Evolutionary conservation across 2,888 invertebrate species (phyloP).

Genomic region (Ennomos erosarius): DNA sequence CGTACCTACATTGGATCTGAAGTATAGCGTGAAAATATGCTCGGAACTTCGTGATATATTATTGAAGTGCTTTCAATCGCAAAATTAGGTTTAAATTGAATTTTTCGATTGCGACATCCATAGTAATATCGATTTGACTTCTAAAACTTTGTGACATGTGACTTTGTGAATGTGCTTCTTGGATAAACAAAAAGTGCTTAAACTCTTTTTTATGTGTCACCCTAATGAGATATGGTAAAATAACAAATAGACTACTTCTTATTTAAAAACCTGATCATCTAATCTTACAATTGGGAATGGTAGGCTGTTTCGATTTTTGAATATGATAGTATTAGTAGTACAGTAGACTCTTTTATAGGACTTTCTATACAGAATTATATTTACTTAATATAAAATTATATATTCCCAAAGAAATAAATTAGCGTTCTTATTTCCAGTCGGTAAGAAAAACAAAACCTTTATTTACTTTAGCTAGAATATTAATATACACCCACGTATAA

Average conservation of each 20-base stretch:
- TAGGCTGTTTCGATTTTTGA: no score
- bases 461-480: not conserved
- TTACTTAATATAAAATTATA: no score
- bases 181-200: not conserved
- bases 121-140: slow-evolving; percentile 9
- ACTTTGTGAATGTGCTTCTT: slow-evolving; percentile 24
- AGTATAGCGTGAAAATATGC: slow-evolving; percentile 66
- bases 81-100: slow-evolving; percentile 21
- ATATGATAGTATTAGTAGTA: no score
- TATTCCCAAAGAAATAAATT: no score
- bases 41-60: slow-evolving; percentile 48
- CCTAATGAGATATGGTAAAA: slow-evolving; percentile 37
- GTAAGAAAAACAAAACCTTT: slow-evolving; percentile 6
- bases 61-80: slow-evolving; percentile 36
- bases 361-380: no score
- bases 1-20: slow-evolving; percentile 69
- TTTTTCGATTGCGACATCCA: slow-evolving; percentile 13
- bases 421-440: not conserved
- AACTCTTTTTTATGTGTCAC: not conserved
- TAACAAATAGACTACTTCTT: slow-evolving; percentile 22
- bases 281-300: no score
- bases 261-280: no score
- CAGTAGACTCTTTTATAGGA: no score
- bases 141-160: slow-evolving; percentile 21
- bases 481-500: no score